Percentiles rank a stretch among this genome's conserved stretches.
phyloP scores from a whole-genome alignment of 1,140 invertebrate genomes.

The Formica exsecta region DNA sequence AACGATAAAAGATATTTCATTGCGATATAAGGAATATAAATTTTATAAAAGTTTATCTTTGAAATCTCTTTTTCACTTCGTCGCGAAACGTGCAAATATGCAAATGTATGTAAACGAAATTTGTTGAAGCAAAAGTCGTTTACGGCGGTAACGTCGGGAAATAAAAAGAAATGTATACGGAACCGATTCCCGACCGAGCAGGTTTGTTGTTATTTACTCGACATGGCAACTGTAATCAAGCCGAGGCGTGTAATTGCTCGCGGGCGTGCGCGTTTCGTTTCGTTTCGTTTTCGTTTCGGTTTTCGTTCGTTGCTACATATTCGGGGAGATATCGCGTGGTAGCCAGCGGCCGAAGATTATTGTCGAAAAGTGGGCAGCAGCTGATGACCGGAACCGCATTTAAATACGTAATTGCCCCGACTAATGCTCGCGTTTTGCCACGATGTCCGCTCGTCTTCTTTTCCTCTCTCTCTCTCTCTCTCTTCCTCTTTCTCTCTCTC shows the following conservation, averaged over 20 bases:
- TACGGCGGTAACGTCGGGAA: background rate
- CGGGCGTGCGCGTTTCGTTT: slow-evolving; percentile 19
- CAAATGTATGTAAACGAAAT: slow-evolving; percentile 11
- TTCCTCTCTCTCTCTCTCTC: background rate
- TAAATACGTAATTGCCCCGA: slow-evolving; percentile 79
- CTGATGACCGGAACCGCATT: slow-evolving; percentile 82
- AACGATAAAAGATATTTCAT: background rate
- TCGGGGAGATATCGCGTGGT: slow-evolving; percentile 69
- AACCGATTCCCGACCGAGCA: background rate
- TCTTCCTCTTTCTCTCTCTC: background rate
- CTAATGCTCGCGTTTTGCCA: slow-evolving; percentile 72
- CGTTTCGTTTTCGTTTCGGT: slow-evolving; percentile 38
- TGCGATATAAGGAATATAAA: background rate
- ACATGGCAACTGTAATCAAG: slow-evolving; percentile 10
- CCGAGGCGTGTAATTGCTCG: slow-evolving; percentile 37
- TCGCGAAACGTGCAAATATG: background rate
- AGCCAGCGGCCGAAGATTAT: slow-evolving; percentile 62
- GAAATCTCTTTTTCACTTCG: background rate
- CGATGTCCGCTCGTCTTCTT: background rate
- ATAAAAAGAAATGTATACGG: background rate
- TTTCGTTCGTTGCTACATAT: slow-evolving; percentile 23
- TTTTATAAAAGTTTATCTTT: background rate
- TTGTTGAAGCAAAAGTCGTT: background rate
- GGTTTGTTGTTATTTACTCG: slow-evolving; percentile 12
- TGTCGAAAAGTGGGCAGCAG: slow-evolving; percentile 72